phyloP scores from a whole-genome alignment of 2,113 vertebrate species.

The Stomatorhinus ivindoensis region DNA sequence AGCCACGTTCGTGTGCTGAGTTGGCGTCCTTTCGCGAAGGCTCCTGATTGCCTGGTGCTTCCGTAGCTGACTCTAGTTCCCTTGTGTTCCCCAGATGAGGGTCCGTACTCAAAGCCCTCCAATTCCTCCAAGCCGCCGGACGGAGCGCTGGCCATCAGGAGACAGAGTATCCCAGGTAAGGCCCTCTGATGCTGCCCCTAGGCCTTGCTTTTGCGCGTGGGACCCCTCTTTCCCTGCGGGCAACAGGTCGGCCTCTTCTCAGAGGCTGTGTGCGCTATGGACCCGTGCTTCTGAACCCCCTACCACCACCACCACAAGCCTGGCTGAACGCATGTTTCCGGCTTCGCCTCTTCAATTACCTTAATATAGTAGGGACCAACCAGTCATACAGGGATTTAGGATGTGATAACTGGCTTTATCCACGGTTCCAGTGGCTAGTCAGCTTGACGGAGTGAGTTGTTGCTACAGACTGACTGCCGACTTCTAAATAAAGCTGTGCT shows the following conservation, averaged over 20 bases:
- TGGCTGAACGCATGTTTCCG: neutral
- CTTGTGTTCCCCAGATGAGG: conserved; percentile 85
- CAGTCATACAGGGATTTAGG: neutral
- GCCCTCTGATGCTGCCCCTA: neutral
- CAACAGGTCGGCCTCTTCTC: neutral
- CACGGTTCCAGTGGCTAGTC: neutral
- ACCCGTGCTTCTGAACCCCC: neutral
- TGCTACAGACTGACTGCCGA: neutral
- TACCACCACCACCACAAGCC: neutral
- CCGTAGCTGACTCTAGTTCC: conserved; percentile 28
- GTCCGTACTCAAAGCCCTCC: conserved; percentile 92
- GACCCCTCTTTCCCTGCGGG: neutral
- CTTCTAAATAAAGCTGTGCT: neutral
- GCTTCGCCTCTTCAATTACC: neutral
- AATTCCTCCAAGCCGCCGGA: conserved; percentile 82
- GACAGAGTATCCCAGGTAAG: conserved; percentile 97
- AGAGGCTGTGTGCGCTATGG: neutral
- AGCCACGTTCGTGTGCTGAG: neutral
- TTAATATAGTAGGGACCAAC: neutral
- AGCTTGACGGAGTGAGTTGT: neutral
- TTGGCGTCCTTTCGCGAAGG: neutral
- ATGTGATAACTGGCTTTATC: neutral
- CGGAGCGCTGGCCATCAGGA: conserved; percentile 90
- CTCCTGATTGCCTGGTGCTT: neutral
- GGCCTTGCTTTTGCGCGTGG: neutral